Percentiles rank a stretch among this genome's conserved stretches.
Evolutionary conservation across 2,113 vertebrate species (phyloP).

Genomic region (Cercocebus atys): DNA sequence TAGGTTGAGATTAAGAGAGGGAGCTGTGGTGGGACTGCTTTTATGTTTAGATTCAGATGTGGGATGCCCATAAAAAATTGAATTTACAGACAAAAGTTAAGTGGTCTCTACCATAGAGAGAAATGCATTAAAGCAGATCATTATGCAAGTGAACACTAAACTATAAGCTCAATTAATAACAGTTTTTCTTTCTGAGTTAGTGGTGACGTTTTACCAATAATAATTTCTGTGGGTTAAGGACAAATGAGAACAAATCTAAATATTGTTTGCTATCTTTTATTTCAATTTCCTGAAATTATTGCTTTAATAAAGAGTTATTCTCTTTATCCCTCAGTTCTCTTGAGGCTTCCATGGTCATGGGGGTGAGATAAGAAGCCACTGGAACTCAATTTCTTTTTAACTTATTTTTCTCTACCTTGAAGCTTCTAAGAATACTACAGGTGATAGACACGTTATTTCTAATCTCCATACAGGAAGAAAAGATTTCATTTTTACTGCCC

Average conservation of each 20-base stretch:
- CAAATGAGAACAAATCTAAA: neutral
- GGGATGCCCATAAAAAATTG: neutral
- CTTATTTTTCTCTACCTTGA: neutral
- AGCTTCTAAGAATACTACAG: neutral
- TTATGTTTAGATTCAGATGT: neutral
- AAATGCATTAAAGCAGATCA: neutral
- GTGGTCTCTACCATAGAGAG: neutral
- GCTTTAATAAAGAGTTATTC: neutral
- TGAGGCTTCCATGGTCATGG: neutral
- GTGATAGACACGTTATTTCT: neutral
- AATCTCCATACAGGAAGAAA: conserved; percentile 4
- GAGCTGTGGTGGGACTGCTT: neutral
- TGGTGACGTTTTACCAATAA: neutral
- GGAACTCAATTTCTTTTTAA: neutral
- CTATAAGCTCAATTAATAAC: neutral
- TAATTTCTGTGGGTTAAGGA: neutral
- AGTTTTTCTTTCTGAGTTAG: neutral
- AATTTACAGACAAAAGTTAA: neutral
- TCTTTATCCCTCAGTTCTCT: neutral
- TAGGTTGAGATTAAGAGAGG: neutral
- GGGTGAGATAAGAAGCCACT: neutral
- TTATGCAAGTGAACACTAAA: neutral
- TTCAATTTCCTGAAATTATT: neutral
- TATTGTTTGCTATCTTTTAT: neutral
- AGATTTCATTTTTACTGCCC: neutral